Conservation (phyloP, 2,113 vertebrate species). For the Epinephelus fuscoguttatus region DNA sequence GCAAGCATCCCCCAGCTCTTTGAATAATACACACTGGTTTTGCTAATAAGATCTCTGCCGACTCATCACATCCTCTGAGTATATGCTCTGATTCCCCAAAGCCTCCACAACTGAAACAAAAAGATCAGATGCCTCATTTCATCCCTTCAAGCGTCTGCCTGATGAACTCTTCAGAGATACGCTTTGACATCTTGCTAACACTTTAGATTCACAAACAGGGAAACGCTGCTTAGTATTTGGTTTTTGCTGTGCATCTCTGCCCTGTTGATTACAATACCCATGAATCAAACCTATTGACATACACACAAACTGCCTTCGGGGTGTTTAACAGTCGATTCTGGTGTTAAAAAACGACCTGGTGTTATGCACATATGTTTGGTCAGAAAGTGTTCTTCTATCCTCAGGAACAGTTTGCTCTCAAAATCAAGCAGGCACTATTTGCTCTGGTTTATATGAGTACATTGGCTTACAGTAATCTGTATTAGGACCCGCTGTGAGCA, state of each 20-base stretch:
- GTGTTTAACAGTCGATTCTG: conserved; percentile 21
- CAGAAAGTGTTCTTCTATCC: conserved; percentile 1
- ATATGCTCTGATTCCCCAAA: conserved; percentile 45
- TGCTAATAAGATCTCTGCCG: conserved; percentile 70
- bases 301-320: conserved; percentile 14
- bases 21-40: conserved; percentile 57
- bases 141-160: conserved; percentile 52
- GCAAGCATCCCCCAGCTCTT: conserved; percentile 38
- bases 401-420: conserved; percentile 8
- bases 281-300: conserved; percentile 9
- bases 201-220: conserved; percentile 20
- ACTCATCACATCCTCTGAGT: conserved; percentile 66
- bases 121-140: conserved; percentile 69
- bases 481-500: conserved; percentile 11
- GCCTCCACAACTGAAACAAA: conserved; percentile 52
- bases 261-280: background rate
- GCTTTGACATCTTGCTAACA: conserved; percentile 44
- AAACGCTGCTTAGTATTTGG: conserved; percentile 6
- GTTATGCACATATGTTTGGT: background rate
- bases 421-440: background rate
- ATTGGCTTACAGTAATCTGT: background rate
- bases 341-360: background rate
- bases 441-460: conserved; percentile 5
- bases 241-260: conserved; percentile 7
- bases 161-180: conserved; percentile 55